These are phyloP conservation scores for Clarias laeviceps DNA, from an alignment of 2,797 vertebrate species.

Conservation along the genomic window DNA sequence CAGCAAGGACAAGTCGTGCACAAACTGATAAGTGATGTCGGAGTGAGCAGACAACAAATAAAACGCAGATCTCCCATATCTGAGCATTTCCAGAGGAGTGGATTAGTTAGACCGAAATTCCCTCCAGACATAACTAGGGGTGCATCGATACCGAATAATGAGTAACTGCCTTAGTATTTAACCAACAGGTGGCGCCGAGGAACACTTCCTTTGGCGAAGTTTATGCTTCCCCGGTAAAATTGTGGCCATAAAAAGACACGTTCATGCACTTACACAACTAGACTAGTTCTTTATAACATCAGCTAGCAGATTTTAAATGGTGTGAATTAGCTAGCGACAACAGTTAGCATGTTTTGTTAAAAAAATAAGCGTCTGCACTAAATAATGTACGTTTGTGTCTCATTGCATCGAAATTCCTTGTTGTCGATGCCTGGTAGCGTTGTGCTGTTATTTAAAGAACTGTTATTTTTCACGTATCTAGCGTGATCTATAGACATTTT, in stretches of 20 bases:
- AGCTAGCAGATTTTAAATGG: not conserved
- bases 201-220: not conserved
- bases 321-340: not conserved
- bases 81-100: conserved; percentile 66
- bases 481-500: not conserved
- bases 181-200: not conserved
- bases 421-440: not conserved
- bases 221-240: not conserved
- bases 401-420: not conserved
- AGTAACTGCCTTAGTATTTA: not conserved
- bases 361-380: not conserved
- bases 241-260: not conserved
- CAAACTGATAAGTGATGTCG: conserved; percentile 31
- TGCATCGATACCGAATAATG: not conserved
- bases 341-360: not conserved
- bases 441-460: not conserved
- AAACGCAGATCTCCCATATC: conserved; percentile 67
- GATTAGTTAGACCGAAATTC: conserved; percentile 73
- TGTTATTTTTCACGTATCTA: not conserved
- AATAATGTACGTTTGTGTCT: not conserved
- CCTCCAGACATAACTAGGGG: conserved; percentile 1
- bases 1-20: conserved; percentile 66
- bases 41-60: conserved; percentile 60
- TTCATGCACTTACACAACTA: not conserved
- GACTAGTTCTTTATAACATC: not conserved